Conservation (phyloP, 2,113 vertebrate genomes). For the Cathartes aura region DNA sequence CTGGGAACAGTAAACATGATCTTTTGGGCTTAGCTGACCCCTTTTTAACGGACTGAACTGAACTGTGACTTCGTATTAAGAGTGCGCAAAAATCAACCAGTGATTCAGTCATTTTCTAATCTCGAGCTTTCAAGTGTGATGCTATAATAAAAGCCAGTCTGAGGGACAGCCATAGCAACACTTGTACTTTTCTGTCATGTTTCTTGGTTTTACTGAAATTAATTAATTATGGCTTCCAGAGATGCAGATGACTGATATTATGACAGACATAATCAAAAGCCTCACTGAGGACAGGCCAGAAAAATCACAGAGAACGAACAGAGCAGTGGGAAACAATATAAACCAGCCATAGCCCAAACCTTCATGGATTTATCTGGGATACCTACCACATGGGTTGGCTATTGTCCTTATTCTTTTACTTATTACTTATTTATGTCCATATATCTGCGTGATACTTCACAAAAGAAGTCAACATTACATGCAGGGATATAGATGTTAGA, state of each 20-base stretch:
- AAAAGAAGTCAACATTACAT: not conserved
- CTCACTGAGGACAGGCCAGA: not conserved
- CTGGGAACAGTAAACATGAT: not conserved
- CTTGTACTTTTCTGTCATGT: not conserved
- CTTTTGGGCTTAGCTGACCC: not conserved
- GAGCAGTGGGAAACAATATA: not conserved
- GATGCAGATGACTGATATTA: not conserved
- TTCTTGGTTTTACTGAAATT: not conserved
- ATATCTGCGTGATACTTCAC: not conserved
- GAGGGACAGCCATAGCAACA: not conserved
- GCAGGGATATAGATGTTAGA: not conserved
- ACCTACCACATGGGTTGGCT: not conserved
- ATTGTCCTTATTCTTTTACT: not conserved
- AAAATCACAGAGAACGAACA: not conserved
- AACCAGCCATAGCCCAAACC: not conserved
- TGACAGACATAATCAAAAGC: not conserved
- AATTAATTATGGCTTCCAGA: not conserved
- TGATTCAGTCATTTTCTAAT: not conserved
- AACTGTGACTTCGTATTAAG: not conserved
- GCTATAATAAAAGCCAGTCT: not conserved
- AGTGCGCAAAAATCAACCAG: not conserved
- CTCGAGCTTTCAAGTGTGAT: not conserved
- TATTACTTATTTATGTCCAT: not conserved
- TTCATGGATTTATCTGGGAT: not conserved
- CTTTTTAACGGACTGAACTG: not conserved